Evolutionary conservation across 2,113 vertebrate species (phyloP), one percentile per base, ranked within the genome.

Genomic region (Hippopotamus amphibius): DNA sequence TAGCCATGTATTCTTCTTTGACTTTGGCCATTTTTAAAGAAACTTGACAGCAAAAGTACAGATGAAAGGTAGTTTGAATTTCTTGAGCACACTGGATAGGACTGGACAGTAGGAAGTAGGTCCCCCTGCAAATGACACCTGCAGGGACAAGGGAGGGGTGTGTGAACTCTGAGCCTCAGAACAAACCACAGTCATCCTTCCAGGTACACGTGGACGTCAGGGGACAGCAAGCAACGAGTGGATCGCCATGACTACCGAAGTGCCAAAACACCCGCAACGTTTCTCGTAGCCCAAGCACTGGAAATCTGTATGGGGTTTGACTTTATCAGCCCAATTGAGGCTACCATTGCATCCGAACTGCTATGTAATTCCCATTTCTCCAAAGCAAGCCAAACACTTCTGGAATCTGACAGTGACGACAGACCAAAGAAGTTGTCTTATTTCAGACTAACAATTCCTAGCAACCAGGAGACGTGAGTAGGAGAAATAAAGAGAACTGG

Each of bases 401-500:
- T 43, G 30, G 57, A 96, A 61, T 72, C 69, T 61, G 97, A 50
- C 76, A 96, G 91, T 46, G 92, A 97, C 24, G 83, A 89, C 37
- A 77, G 95, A 72, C 90, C 85, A n/a, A 95, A 93, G 80, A 88
- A 96, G 85, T 79, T 30, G 71, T 94, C 82, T 95, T 59, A 93
- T 68, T 98, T 89, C 95, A 57, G 17, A 3, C 28, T 6, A 86
- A 94, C 77, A 80, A 82, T 80, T 71, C 63, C 3, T 24, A 88
- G 97, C 94, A 95, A 96, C 96, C 94, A 95, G 97, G 88, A 97
- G 94, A 94, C 81, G 0, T 0, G 80, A 94, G 76, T 10, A 97
- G 96, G 55, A 95, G 88, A 96, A 92, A 97, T 8, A 96, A 37
- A 77, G 95, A 96, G 97, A 96, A 95, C 48, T 37, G 95, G 90